phyloP scores from a whole-genome alignment of 2,888 invertebrate genomes.

The Dryobotodes eremita region DNA sequence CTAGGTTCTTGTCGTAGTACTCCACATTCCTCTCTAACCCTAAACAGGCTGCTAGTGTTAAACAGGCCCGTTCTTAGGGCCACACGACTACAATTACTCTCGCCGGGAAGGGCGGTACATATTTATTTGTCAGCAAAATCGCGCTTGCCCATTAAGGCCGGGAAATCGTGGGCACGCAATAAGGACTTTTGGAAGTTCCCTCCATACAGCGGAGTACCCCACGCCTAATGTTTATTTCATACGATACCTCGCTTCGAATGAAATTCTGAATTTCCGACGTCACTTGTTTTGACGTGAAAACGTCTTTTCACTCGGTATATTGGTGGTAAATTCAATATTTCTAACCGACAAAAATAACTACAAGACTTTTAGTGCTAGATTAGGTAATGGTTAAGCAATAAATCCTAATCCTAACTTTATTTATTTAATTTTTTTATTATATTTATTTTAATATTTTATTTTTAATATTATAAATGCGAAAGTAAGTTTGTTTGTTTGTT shows the following conservation, averaged over 20 bases:
- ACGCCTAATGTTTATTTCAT: constrained; percentile 78
- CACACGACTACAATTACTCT: constrained; percentile 80
- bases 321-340: too few species aligned
- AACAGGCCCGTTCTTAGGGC: constrained; percentile 67
- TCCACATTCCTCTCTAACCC: too few species aligned
- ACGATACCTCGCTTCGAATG: constrained; percentile 65
- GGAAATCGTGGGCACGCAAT: constrained; percentile 86
- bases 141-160: constrained; percentile 83
- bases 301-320: too few species aligned
- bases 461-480: too few species aligned
- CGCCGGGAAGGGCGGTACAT: constrained; percentile 81
- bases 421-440: too few species aligned
- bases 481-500: too few species aligned
- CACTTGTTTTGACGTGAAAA: constrained; percentile 15
- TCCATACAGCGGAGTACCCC: constrained; percentile 72
- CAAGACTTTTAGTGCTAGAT: too few species aligned
- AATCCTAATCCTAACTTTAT: too few species aligned
- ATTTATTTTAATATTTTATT: too few species aligned
- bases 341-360: too few species aligned
- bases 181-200: constrained; percentile 81
- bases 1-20: background rate
- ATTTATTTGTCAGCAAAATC: constrained; percentile 89
- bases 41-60: background rate
- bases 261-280: constrained; percentile 47
- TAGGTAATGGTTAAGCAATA: too few species aligned